Evolutionary conservation across 2,797 vertebrate genomes (phyloP), one percentile per base, ranked within the genome.

Genomic region (Acrocephalus scirpaceus): DNA sequence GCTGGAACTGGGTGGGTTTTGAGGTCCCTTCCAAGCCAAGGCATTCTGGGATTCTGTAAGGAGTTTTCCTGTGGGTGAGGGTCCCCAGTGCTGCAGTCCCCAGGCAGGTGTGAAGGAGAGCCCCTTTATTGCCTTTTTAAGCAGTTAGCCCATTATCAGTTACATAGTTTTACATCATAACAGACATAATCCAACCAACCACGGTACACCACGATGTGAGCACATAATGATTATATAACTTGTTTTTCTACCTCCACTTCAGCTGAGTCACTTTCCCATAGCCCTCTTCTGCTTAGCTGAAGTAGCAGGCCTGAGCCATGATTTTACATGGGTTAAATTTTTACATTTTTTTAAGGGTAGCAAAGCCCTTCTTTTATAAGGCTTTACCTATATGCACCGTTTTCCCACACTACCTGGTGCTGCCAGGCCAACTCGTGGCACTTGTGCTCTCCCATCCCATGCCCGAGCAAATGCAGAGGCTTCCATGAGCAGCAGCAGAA

Each of bases 351-450:
- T 22, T 10, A 65, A 65, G 16, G 50, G 5, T 16, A 36, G 20
- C 50, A 30, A 38, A 5, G 27, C 38, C 25, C 38, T 36, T 54
- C 1, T 45, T 77, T 54, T 36, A 54, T 25, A 30, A 45, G 9
- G 11, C 29, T 42, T 58, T 17, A 42, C 36, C 23, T 27, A 7
- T 8, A 3, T 29, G 38, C 13, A 53, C 7, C 48, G 23, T 44
- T 64, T 34, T 23, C 78, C 87, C 47, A 1, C 8, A 0, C 26
- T 54, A 0, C 0, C 1, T 3, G 51, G 2, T 0, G 1, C 5
- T 27, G 42, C 15, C 27, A 34, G 53, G 13, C 56, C 82, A 38
- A 0, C 48, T 70, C 19, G 0, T 1, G 13, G n/a, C 72, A 9
- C 25, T 56, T 27, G 47, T 15, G 54, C 57, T 80, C 48, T 73